Evolutionary conservation across 1,140 invertebrate genomes (phyloP), one percentile per base, ranked within the genome.

Genomic region (Brachystomella parvula): DNA sequence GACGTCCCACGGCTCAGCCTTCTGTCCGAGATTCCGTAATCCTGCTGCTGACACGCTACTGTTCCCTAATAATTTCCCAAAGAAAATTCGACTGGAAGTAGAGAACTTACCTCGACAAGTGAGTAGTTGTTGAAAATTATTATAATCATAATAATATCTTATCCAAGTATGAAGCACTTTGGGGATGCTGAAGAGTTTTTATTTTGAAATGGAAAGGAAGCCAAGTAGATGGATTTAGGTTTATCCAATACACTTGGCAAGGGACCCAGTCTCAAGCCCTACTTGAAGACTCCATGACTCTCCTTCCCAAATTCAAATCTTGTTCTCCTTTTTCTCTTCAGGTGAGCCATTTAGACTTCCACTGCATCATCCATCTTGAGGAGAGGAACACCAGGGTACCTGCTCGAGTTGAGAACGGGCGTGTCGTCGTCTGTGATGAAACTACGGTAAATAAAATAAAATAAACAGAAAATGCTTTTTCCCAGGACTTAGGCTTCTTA

Each of bases 361-460:
- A 94, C 74, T 96, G 93, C 77, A 88, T 94, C 65, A 87, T 94
- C 29, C 88, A 89, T 69, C 92, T 95, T 68, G 92, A 95, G 79
- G 87, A 86, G 33, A 90, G 91, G 17, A 92, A 92, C 75, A 87
- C 94, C 82, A 83, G 89, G 68, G 84, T 95, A 3, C 88, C 90
- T 56, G 92, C 92, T 0, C 81, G 89, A 72, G 87, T 94, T 21
- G 89, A 91, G 76, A 85, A 84, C 32, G 89, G 87, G 74, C 85
- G 87, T 66, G 86, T 84, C 58, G 89, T 94, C 61, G 87, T 94
- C 47, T 95, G 92, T 79, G 91, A 94, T 75, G 90, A 89, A 79
- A 93, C 90, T 0, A 88, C 84, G 59, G 83, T 85, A 78, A 80
- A 76, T 77, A 53, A n/a, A 61, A 17, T n/a, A n/a, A 24, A 12